Base-by-base conservation (phyloP, 1,140 invertebrate genomes). In the Glossosoma conforme region DNA sequence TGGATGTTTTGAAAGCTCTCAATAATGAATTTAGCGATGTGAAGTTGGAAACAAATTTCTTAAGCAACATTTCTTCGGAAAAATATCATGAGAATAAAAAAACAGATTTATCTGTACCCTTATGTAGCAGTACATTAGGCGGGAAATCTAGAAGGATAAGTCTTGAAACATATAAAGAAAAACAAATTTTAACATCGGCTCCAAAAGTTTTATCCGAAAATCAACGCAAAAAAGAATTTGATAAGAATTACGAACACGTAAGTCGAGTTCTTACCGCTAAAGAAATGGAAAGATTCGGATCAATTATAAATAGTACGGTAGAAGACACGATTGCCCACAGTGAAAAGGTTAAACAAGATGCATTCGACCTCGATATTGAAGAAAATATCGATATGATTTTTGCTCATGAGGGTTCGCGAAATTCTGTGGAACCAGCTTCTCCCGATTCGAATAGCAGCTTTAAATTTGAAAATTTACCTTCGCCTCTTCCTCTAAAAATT, bases 261-360 rank as follows among this genome's bases (percentile, higher is more conserved):
- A 72, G 67, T 49, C 52, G 72, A 25, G 72, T 68, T 58, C 61
- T 75, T 43, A 75, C 72, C 9, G 67, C 69, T 52, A 72, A 72
- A 57, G 72, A 75, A 64, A 65, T 80, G 28, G 77, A 82, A 62
- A 76, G 77, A 60, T 74, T 84, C 45, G 82, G 83, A 58, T 73
- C 68, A 53, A 58, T 61, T 36, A 62, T 70, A 6, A 66, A 77
- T 51, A 67, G 62, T 50, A 66, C 44, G 54, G n/a, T 51, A 48
- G 64, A 67, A 42, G 58, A 49, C 63, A 61, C 53, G 13, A 67
- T 66, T 38, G 65, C 65, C 32, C n/a, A 33, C 11, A 13, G n/a
- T 33, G 32, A 33, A 13, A 38, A n/a, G n/a, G n/a, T n/a, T n/a
- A n/a, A n/a, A n/a, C n/a, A n/a, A n/a, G n/a, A n/a, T n/a, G n/a